These are phyloP conservation scores for Mayetiola destructor DNA, from an alignment of 2,888 invertebrate genomes.

Conservation along the genomic window DNA sequence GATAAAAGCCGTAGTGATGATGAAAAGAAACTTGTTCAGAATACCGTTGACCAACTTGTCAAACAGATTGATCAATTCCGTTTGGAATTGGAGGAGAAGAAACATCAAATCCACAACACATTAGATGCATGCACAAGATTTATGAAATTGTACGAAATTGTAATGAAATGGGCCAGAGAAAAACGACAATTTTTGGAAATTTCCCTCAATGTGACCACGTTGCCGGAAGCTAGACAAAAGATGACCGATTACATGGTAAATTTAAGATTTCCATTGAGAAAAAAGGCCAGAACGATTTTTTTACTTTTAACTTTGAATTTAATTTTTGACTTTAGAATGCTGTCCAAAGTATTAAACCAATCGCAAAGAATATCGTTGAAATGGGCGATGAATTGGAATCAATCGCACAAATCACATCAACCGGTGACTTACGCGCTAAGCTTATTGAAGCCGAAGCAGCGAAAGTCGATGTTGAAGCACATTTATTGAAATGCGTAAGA, in stretches of 20 bases:
- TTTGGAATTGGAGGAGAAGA: constrained; percentile 67
- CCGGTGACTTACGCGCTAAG: constrained; percentile 71
- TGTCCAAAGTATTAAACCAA: constrained; percentile 77
- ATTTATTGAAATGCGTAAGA: constrained; percentile 71
- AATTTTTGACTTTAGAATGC: constrained; percentile 46
- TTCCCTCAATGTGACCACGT: constrained; percentile 59
- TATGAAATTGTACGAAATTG: constrained; percentile 64
- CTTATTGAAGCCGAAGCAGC: constrained; percentile 75
- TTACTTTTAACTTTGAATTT: neutral
- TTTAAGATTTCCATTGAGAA: constrained; percentile 16
- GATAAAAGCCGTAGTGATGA: constrained; percentile 65
- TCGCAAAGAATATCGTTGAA: constrained; percentile 74
- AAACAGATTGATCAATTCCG: constrained; percentile 67
- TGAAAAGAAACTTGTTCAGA: constrained; percentile 60
- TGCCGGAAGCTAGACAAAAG: constrained; percentile 70
- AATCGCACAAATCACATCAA: constrained; percentile 68
- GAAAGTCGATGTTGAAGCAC: constrained; percentile 70
- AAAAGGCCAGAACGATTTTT: neutral
- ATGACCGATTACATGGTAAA: constrained; percentile 73
- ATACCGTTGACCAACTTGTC: constrained; percentile 57
- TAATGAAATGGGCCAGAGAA: constrained; percentile 70
- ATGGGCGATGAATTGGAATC: constrained; percentile 82
- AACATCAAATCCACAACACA: constrained; percentile 69
- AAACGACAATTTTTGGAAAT: constrained; percentile 66
- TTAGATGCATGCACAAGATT: constrained; percentile 81